Conservation (phyloP, 2,797 vertebrate genomes). For the Chanos chanos region DNA sequence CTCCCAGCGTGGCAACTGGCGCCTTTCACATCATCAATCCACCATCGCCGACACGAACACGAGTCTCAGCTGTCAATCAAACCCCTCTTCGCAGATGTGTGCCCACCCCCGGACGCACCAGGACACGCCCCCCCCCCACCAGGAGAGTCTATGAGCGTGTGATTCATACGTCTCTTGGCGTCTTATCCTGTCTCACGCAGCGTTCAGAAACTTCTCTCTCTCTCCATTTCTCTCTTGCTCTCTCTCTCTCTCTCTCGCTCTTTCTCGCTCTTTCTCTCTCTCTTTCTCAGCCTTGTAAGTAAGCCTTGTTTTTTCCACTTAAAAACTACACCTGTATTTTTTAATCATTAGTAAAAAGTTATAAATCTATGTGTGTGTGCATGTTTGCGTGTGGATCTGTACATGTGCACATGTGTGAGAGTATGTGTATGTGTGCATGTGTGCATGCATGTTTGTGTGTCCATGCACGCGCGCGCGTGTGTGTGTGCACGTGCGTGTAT, state of each 20-base stretch:
- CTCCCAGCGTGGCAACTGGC: constrained; percentile 38
- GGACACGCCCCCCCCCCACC: constrained; percentile 26
- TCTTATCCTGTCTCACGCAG: no score
- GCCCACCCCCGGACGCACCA: constrained; percentile 30
- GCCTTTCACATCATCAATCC: constrained; percentile 36
- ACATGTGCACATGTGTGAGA: no score
- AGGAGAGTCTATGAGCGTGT: no score
- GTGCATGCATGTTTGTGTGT: constrained; percentile 11
- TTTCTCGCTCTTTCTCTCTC: no score
- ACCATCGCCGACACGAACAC: constrained; percentile 32
- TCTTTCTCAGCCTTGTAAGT: no score
- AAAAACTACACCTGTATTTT: constrained; percentile 27
- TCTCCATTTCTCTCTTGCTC: no score
- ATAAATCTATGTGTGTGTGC: constrained; percentile 3
- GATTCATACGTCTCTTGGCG: no score
- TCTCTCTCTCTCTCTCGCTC: no score
- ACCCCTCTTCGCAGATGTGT: constrained; percentile 38
- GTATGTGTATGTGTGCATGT: constrained; percentile 12
- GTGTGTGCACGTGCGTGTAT: background rate
- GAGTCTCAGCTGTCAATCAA: constrained; percentile 31
- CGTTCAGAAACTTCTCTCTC: no score
- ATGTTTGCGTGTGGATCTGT: constrained; percentile 12
- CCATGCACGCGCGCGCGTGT: constrained; percentile 6
- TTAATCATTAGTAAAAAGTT: constrained; percentile 20
- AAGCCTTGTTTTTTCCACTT: no score